Base-by-base conservation (phyloP, 2,113 vertebrate species). In the Pontoporia blainvillei region DNA sequence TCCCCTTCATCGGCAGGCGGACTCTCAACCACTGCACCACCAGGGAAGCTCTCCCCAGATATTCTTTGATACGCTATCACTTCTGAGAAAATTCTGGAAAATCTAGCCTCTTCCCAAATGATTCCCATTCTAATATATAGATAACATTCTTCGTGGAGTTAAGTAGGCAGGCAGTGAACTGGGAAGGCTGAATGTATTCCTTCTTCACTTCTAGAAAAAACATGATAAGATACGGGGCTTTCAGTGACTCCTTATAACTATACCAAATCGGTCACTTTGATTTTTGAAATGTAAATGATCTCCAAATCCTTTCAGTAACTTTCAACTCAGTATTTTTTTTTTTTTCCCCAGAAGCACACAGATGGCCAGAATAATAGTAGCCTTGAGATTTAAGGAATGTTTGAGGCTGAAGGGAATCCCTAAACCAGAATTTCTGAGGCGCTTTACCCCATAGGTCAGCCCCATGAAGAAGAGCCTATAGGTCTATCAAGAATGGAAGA, bases 341-440 rank as follows among this genome's bases (percentile, higher is more conserved):
- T 39, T 39, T 92, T 34, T 57, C 7, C 49, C 41, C 64, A 94
- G 97, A 94, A 96, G 75, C 52, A n/a, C 25, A 81, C 94, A 97
- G 97, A 97, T 85, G 94, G 84, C 52, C 93, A 76, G 64, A 86
- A 90, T 82, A 94, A 93, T 69, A 84, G 92, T 67, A 94, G 59
- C 76, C 75, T 92, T 95, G n/a, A 54, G 5, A 64, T 88, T 84
- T 62, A 54, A 96, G 59, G 90, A 82, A 72, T 59, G 75, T 39
- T 85, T 85, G 91, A 81, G 46, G 41, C 75, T 90, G 39, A 90
- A 69, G 54, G 67, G 85, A 92, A 94, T 84, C 86, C 71, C 90
- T 66, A 90, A 96, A 76, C 13, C 2, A 72, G 36, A 66, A 90
- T 92, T 85, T 88, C 21, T 21, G 23, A 90, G 66, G 57, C 27